phyloP scores from a whole-genome alignment of 2,888 invertebrate species.

The Drosophila neonasuta region DNA sequence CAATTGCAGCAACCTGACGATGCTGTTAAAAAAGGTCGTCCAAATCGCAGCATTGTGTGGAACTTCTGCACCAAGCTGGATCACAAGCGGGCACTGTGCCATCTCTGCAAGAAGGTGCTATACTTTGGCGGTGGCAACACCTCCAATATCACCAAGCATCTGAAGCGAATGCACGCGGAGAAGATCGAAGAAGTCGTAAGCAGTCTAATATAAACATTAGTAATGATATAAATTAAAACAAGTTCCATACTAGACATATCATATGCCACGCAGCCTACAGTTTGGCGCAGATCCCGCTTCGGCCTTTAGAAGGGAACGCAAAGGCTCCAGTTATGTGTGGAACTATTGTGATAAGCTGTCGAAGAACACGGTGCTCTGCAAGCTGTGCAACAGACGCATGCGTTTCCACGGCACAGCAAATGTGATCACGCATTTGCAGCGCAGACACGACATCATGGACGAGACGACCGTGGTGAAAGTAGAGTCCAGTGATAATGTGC shows the following conservation, averaged over 20 bases:
- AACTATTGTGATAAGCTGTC: constrained; percentile 73
- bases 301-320: constrained; percentile 55
- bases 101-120: constrained; percentile 68
- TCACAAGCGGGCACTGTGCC: constrained; percentile 71
- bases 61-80: constrained; percentile 73
- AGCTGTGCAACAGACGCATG: constrained; percentile 69
- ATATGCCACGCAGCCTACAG: constrained; percentile 25
- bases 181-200: constrained; percentile 51
- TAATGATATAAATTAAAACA: too few relatives aligned
- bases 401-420: constrained; percentile 77
- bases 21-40: constrained; percentile 53
- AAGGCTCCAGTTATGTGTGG: constrained; percentile 74
- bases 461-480: constrained; percentile 25
- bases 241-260: background rate
- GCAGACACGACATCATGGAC: constrained; percentile 65
- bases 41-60: constrained; percentile 74
- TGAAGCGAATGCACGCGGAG: constrained; percentile 65
- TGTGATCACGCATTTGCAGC: constrained; percentile 74
- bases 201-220: too few relatives aligned
- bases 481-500: constrained; percentile 26
- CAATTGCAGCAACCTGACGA: constrained; percentile 28
- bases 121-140: constrained; percentile 76
- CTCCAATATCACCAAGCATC: constrained; percentile 72
- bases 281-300: constrained; percentile 14
- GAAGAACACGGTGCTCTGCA: constrained; percentile 66